These are phyloP conservation scores for Catagonus wagneri DNA, from an alignment of 2,113 vertebrate species.

Conservation along the genomic window DNA sequence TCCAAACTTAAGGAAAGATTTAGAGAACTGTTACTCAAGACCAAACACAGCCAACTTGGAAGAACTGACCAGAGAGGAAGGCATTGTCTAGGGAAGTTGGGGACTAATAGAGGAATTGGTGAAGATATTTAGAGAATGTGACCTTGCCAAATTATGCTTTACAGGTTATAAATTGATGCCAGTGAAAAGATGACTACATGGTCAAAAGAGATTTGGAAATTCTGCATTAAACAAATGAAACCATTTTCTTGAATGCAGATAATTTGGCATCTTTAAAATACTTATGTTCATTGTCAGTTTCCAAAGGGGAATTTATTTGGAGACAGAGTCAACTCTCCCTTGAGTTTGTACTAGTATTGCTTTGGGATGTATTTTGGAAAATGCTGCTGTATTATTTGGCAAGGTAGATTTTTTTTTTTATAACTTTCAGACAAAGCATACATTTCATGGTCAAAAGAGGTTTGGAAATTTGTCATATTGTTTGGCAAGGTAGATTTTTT, in stretches of 20 bases:
- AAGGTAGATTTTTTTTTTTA: neutral
- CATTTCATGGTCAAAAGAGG: too few species aligned
- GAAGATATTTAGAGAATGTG: neutral
- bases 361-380: slow-evolving; percentile 20
- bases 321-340: neutral
- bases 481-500: neutral
- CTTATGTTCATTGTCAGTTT: neutral
- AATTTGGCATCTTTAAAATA: slow-evolving; percentile 44
- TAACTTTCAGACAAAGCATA: neutral
- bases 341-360: neutral
- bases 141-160: neutral
- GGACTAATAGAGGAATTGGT: neutral
- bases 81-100: neutral
- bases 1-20: neutral
- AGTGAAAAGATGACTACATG: neutral
- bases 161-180: neutral
- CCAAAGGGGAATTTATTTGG: neutral
- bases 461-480: too few species aligned
- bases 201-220: neutral
- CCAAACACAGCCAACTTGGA: neutral
- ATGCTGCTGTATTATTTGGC: neutral
- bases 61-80: neutral
- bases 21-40: neutral
- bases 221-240: slow-evolving; percentile 34
- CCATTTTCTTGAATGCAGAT: neutral